Conservation (phyloP, 2,888 invertebrate species). For the Polyommatus icarus region DNA sequence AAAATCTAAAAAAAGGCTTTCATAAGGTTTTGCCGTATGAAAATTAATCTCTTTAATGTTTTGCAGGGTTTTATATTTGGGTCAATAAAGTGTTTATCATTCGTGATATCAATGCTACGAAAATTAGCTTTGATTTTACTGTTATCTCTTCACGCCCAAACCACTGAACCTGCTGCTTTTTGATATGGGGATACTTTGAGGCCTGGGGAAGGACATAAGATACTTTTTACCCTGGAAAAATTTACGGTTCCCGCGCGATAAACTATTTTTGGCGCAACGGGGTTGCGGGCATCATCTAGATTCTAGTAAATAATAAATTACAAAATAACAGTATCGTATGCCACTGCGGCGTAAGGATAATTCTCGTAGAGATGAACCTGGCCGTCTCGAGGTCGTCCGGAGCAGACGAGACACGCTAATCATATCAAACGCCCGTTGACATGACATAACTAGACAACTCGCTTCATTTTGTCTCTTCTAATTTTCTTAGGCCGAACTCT, state of each 20-base stretch:
- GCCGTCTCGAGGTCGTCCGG: constrained; percentile 6
- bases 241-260: background rate
- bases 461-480: background rate
- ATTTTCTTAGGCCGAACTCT: too few relatives aligned
- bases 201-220: too few relatives aligned
- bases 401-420: constrained; percentile 27
- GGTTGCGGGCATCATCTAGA: too few relatives aligned
- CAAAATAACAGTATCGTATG: background rate
- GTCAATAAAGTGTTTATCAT: background rate
- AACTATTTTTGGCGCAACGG: background rate
- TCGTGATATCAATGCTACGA: too few relatives aligned
- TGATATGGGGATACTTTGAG: too few relatives aligned
- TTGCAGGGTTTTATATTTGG: background rate
- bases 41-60: constrained; percentile 21
- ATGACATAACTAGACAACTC: background rate
- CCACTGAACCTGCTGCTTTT: too few relatives aligned
- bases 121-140: too few relatives aligned
- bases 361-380: constrained; percentile 15
- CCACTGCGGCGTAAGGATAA: background rate
- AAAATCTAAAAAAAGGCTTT: constrained; percentile 24
- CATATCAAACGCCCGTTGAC: constrained; percentile 16
- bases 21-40: constrained; percentile 10
- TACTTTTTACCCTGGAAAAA: too few relatives aligned
- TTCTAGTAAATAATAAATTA: too few relatives aligned
- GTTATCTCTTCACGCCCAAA: too few relatives aligned